Evolutionary conservation across 2,797 vertebrate genomes (phyloP), one percentile per base, ranked within the genome.

Genomic region (Eremophila alpestris): DNA sequence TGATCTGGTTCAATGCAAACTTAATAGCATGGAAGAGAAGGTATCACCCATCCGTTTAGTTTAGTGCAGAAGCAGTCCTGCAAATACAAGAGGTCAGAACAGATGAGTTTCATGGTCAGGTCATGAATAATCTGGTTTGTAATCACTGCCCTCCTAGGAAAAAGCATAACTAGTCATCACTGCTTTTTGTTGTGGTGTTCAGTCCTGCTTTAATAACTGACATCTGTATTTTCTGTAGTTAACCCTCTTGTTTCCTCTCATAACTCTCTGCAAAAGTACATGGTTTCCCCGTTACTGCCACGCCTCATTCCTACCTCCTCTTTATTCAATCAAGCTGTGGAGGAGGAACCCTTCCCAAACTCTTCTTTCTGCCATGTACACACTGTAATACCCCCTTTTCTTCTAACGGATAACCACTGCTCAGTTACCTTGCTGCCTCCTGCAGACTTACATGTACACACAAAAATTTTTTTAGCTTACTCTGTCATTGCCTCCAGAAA

Each of bases 221-320:
- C 43, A 34, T 55, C 18, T 79, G 16, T 41, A 40, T 83, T 63
- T 59, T 20, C 11, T 21, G 1, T 75, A 36, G 36, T 79, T 84
- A 73, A 36, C 6, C 12, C 20, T 73, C 34, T 52, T 41, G 21
- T 68, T 83, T 91, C 48, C 9, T 76, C 29, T 92, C 23, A 2
- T 38, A 71, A 60, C 19, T 5, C 16, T 83, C 24, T 36, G 30
- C 58, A 49, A 43, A 64, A 51, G 40, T 51, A 45, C 0, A 0
- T 0, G 0, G 3, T 73, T 87, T 84, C 30, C 30, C 46, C 0
- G 4, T 64, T 71, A 58, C 34, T 81, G 36, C 51, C 15, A 9
- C 0, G 1, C n/a, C 38, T 83, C 13, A 2, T 68, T 93, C 18
- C 41, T 71, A 0, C 7, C 4, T 83, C 16, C 3, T 62, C 29